These are phyloP conservation scores for Oligia fasciuncula DNA, from an alignment of 2,888 invertebrate species.

Conservation along the genomic window DNA sequence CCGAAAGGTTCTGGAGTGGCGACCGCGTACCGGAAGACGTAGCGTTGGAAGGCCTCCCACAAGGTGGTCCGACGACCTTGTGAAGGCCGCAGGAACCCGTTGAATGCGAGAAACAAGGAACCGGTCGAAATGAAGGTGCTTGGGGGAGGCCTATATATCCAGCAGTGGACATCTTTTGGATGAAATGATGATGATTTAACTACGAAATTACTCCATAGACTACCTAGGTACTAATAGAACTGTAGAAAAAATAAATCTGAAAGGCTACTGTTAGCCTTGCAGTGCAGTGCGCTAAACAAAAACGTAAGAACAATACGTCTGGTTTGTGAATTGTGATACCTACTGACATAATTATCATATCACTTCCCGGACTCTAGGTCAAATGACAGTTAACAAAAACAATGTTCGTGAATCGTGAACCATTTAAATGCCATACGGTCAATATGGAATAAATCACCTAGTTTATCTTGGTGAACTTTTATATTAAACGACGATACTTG, in stretches of 20 bases:
- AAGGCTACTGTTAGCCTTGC: conserved; percentile 25
- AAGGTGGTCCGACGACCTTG: no score
- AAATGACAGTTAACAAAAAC: conserved; percentile 25
- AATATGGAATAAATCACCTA: neutral
- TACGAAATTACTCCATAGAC: neutral
- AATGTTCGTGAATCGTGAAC: neutral
- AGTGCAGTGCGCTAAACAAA: conserved; percentile 25
- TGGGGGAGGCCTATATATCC: no score
- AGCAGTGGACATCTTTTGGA: no score
- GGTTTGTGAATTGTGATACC: conserved; percentile 16
- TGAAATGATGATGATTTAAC: neutral
- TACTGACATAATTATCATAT: conserved; percentile 18
- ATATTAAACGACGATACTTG: neutral
- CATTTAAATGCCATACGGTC: conserved; percentile 8
- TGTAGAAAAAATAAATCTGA: conserved; percentile 7
- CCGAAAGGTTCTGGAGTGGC: no score
- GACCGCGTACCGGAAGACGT: no score
- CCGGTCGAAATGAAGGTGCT: no score
- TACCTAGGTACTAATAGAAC: neutral
- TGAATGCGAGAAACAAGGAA: no score
- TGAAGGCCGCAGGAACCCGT: no score
- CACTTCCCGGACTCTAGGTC: conserved; percentile 38
- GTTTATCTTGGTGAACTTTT: neutral
- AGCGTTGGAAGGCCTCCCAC: no score
- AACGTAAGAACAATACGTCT: conserved; percentile 29